A percentile compares a stretch with the other conserved stretches of the same genome.
Conservation (phyloP, 2,888 invertebrate genomes). For the Brachyptera risi region DNA sequence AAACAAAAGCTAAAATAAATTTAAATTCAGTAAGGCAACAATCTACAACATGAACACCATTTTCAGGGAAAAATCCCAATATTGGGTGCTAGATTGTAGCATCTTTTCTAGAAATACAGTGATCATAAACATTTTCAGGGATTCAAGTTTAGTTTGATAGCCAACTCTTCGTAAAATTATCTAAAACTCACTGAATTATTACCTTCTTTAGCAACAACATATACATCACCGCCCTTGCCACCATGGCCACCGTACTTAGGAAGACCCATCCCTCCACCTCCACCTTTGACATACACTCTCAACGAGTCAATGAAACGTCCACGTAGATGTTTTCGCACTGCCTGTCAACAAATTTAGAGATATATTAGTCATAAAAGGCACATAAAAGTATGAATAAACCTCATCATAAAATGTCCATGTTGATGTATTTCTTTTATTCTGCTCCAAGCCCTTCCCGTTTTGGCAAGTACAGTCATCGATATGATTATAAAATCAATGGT, state of each 20-base stretch:
- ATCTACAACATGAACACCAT: too few relatives aligned
- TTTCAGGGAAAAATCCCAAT: too few relatives aligned
- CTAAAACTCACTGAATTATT: constrained; percentile 47
- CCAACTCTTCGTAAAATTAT: constrained; percentile 44
- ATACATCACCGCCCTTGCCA: constrained; percentile 86
- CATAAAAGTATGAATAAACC: too few relatives aligned
- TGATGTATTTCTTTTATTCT: too few relatives aligned
- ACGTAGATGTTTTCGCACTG: constrained; percentile 48
- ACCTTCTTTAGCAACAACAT: constrained; percentile 61
- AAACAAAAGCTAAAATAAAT: too few relatives aligned
- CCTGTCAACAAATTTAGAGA: too few relatives aligned
- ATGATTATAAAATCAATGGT: too few relatives aligned
- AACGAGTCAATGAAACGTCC: constrained; percentile 73
- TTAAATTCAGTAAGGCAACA: too few relatives aligned
- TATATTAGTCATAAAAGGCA: too few relatives aligned
- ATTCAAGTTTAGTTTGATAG: constrained; percentile 38
- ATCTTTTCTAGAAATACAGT: constrained; percentile 6
- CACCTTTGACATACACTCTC: constrained; percentile 73
- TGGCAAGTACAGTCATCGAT: too few relatives aligned
- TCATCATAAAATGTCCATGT: too few relatives aligned
- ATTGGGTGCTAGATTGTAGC: neutral
- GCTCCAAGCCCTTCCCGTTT: too few relatives aligned
- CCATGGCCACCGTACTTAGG: constrained; percentile 85
- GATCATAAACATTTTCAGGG: neutral
- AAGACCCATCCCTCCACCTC: constrained; percentile 73